phyloP scores from a whole-genome alignment of 2,113 vertebrate genomes.

The Prolemur simus region DNA sequence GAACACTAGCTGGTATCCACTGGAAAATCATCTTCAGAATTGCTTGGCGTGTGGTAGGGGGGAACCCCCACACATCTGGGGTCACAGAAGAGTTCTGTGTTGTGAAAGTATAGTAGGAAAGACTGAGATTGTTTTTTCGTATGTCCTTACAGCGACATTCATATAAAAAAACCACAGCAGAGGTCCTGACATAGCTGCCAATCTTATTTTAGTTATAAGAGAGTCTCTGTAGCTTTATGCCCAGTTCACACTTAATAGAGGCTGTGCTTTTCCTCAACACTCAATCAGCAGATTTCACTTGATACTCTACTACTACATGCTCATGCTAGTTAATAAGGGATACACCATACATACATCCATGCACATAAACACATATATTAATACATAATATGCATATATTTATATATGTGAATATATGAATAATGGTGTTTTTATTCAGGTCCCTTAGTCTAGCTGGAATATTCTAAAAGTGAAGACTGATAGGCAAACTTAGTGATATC shows the following conservation, averaged over 20 bases:
- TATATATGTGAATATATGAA: background rate
- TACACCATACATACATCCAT: background rate
- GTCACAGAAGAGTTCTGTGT: background rate
- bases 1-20: background rate
- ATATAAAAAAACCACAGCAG: background rate
- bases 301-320: too few species aligned
- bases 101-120: background rate
- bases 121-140: background rate
- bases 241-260: background rate
- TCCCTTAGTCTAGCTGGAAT: background rate
- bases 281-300: background rate
- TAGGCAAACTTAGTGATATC: background rate
- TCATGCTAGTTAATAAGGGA: background rate
- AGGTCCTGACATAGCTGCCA: background rate
- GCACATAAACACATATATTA: background rate
- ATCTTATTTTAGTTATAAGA: background rate
- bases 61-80: background rate
- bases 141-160: background rate
- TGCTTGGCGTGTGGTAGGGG: background rate
- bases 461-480: background rate
- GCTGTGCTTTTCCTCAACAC: background rate
- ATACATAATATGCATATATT: background rate
- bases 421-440: background rate
- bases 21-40: background rate
- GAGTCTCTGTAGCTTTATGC: background rate